Conservation (phyloP, 2,888 invertebrate species). For the Hirtodrosophila confusa region DNA sequence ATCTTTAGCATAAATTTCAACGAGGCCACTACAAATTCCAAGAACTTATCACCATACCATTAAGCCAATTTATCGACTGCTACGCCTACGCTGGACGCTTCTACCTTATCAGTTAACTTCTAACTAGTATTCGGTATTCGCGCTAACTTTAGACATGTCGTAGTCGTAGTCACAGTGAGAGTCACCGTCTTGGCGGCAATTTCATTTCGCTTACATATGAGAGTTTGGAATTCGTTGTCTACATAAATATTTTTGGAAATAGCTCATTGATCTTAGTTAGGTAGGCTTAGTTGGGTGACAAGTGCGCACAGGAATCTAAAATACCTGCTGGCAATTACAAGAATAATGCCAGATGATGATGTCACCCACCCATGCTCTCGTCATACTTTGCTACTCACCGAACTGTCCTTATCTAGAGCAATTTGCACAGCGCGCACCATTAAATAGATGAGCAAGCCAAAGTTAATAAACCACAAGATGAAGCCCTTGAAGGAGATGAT, state of each 20-base stretch:
- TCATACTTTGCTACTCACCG: conserved; percentile 62
- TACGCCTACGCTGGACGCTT: conserved; percentile 22
- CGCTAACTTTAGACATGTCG: conserved; percentile 70
- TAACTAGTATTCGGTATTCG: conserved; percentile 10
- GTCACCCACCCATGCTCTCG: conserved; percentile 13
- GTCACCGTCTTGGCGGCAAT: no score
- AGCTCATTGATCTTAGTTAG: conserved; percentile 50
- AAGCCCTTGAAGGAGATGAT: conserved; percentile 84
- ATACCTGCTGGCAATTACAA: conserved; percentile 25
- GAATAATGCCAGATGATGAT: conserved; percentile 25
- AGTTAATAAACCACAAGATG: conserved; percentile 84
- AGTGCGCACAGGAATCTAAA: conserved; percentile 25
- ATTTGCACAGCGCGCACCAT: conserved; percentile 57
- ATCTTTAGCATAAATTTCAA: conserved; percentile 7
- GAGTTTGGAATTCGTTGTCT: conserved; percentile 9
- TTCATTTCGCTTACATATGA: no score
- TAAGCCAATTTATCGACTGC: conserved; percentile 54
- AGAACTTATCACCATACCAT: conserved; percentile 41
- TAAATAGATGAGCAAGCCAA: conserved; percentile 76
- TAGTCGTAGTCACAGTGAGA: conserved; percentile 48
- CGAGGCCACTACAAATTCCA: conserved; percentile 24
- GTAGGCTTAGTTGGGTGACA: conserved; percentile 25
- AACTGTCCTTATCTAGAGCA: conserved; percentile 61
- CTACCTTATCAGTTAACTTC: conserved; percentile 61
- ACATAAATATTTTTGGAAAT: conserved; percentile 29